Evolutionary conservation across 2,888 invertebrate genomes (phyloP).

Genomic region (Cetonia aurata): DNA sequence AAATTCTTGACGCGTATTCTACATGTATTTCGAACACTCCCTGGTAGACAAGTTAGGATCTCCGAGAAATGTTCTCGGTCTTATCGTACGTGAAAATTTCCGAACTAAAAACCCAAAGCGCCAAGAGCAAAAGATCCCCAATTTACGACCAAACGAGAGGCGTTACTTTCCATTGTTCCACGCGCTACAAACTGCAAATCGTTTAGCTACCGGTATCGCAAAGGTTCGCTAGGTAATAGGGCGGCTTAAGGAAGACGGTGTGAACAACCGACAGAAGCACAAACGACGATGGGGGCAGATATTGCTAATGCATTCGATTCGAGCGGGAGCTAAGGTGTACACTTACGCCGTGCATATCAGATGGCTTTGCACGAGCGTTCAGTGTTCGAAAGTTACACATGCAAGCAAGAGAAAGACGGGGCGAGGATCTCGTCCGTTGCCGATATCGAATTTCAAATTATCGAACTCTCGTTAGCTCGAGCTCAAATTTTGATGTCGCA

Average conservation of each 20-base stretch:
- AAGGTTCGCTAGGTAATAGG: too few relatives aligned
- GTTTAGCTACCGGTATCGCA: slow-evolving; percentile 31
- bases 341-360: slow-evolving; percentile 26
- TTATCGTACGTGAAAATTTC: slow-evolving; percentile 2
- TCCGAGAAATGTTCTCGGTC: too few relatives aligned
- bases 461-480: slow-evolving; percentile 27
- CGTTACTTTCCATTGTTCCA: slow-evolving; percentile 14
- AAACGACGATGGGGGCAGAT: slow-evolving; percentile 6
- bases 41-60: too few relatives aligned
- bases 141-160: too few relatives aligned
- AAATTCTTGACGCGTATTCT: too few relatives aligned
- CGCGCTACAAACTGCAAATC: slow-evolving; percentile 20
- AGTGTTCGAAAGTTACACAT: too few relatives aligned
- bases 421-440: background rate
- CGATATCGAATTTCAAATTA: slow-evolving; percentile 39
- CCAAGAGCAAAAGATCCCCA: too few relatives aligned
- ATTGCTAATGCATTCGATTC: slow-evolving; percentile 26
- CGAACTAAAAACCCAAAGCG: too few relatives aligned
- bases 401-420: too few relatives aligned
- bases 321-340: slow-evolving; percentile 15
- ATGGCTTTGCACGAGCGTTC: background rate
- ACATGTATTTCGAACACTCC: too few relatives aligned
- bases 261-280: too few relatives aligned
- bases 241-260: too few relatives aligned
- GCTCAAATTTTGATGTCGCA: slow-evolving; percentile 33